phyloP scores from a whole-genome alignment of 2,797 vertebrate species.

The Kryptopterus vitreolus region DNA sequence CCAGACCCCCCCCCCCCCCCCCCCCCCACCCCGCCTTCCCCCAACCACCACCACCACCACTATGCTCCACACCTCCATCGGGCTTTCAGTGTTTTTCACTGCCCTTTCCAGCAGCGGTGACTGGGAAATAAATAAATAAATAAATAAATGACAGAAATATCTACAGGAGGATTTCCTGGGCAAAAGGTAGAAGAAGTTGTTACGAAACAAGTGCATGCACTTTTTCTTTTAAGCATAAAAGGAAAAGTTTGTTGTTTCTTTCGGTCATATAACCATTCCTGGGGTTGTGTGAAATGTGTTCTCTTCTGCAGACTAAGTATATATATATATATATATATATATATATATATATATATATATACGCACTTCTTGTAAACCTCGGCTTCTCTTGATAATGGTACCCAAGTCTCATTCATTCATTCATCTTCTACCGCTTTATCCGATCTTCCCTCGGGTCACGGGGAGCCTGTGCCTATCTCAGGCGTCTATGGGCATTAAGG shows the following conservation, averaged over 20 bases:
- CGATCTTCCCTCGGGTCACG: no score
- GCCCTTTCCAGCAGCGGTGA: slow-evolving; percentile 2
- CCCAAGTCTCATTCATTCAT: neutral
- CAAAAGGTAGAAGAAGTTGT: neutral
- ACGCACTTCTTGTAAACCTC: neutral
- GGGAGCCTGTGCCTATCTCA: no score
- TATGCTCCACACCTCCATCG: slow-evolving; percentile 1
- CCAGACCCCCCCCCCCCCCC: no score
- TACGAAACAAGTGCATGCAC: neutral
- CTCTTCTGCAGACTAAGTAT: neutral
- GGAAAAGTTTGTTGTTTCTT: neutral
- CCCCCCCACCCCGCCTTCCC: no score
- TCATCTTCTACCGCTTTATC: no score
- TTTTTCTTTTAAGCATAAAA: neutral
- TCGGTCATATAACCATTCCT: neutral
- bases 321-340: no score
- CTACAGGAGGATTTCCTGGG: neutral
- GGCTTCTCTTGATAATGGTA: neutral
- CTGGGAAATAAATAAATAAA: neutral
- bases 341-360: no score
- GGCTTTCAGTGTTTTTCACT: slow-evolving; percentile 3
- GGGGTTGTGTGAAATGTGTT: neutral
- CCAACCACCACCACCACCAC: no score
- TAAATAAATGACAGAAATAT: neutral
- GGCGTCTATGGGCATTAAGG: no score